Evolutionary conservation across 2,888 invertebrate genomes (phyloP).

Genomic region (Eutolmus rufibarbis): DNA sequence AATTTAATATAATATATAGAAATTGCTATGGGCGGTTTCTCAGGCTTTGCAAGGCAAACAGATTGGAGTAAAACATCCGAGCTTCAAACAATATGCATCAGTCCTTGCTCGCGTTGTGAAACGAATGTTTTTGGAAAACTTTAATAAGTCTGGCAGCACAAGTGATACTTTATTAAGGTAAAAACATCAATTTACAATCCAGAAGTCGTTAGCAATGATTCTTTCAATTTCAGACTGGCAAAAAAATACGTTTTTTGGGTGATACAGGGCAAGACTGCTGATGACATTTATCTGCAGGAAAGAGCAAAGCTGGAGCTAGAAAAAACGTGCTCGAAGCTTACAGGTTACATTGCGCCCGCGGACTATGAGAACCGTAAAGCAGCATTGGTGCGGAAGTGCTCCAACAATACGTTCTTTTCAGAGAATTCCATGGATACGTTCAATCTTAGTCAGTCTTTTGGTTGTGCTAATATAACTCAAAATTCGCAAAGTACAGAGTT

Average conservation of each 20-base stretch:
- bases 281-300: slow-evolving; percentile 66
- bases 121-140: slow-evolving; percentile 68
- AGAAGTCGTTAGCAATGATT: not conserved
- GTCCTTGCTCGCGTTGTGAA: slow-evolving; percentile 73
- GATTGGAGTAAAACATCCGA: slow-evolving; percentile 70
- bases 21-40: slow-evolving; percentile 82
- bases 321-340: slow-evolving; percentile 52
- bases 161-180: slow-evolving; percentile 77
- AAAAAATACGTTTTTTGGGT: slow-evolving; percentile 71
- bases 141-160: slow-evolving; percentile 69
- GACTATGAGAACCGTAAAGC: slow-evolving; percentile 57
- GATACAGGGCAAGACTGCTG: slow-evolving; percentile 70
- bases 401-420: slow-evolving; percentile 49
- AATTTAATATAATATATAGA: slow-evolving; percentile 59
- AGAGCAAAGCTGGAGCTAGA: slow-evolving; percentile 54
- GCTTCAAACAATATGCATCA: slow-evolving; percentile 76
- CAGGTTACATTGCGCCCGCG: slow-evolving; percentile 59
- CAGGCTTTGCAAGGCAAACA: slow-evolving; percentile 77
- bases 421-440: slow-evolving; percentile 57
- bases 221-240: slow-evolving; percentile 65
- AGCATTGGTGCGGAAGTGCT: slow-evolving; percentile 31
- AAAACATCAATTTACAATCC: slow-evolving; percentile 23
- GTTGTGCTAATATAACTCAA: not conserved
- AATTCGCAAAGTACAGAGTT: slow-evolving; percentile 21
- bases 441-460: slow-evolving; percentile 52